Conservation (phyloP, 2,113 vertebrate species). For the Pachypanchax playfairii region DNA sequence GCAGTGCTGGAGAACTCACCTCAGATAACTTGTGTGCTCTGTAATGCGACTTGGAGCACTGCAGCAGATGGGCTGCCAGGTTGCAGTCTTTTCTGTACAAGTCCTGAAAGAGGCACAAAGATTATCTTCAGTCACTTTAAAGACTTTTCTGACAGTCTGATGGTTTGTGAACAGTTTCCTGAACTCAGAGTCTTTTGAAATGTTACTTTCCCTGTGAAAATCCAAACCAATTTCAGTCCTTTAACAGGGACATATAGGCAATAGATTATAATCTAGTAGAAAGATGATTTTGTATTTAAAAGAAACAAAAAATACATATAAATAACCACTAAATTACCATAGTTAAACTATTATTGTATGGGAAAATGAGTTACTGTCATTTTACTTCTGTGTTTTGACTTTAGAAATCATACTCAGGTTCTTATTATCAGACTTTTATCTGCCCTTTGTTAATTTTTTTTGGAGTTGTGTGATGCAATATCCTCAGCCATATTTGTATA, state of each 20-base stretch:
- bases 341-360: too few relatives aligned
- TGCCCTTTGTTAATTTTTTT: too few relatives aligned
- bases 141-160: slow-evolving; percentile 4
- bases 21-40: slow-evolving; percentile 91
- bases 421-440: slow-evolving; percentile 11
- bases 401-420: too few relatives aligned
- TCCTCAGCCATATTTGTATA: too few relatives aligned
- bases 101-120: slow-evolving; percentile 81
- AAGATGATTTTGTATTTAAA: background rate
- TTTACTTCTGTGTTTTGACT: too few relatives aligned
- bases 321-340: too few relatives aligned
- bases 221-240: background rate
- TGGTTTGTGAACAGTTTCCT: background rate
- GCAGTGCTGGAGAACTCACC: slow-evolving; percentile 78
- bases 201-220: background rate
- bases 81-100: slow-evolving; percentile 97
- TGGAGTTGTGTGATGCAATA: too few relatives aligned
- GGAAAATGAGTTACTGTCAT: too few relatives aligned
- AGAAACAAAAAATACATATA: background rate
- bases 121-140: slow-evolving; percentile 17
- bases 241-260: slow-evolving; percentile 1
- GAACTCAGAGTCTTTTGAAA: slow-evolving; percentile 1
- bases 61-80: slow-evolving; percentile 93
- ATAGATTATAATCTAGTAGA: background rate
- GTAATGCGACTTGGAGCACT: slow-evolving; percentile 92